A percentile compares a stretch with the other conserved stretches of the same genome.
phyloP scores from a whole-genome alignment of 2,888 invertebrate species.

The Metellina segmentata region DNA sequence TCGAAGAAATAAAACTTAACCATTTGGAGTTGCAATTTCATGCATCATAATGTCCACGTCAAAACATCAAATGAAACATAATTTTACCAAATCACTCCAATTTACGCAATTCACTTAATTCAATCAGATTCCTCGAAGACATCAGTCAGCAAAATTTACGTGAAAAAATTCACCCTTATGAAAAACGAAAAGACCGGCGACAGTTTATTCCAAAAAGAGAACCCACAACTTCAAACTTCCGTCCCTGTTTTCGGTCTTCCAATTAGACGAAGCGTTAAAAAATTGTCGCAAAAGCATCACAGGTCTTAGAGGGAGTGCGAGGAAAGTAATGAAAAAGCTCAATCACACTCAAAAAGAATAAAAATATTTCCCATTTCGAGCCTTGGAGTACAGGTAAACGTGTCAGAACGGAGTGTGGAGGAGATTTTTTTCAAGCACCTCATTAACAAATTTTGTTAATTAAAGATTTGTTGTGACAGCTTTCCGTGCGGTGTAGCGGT shows the following conservation, averaged over 20 bases:
- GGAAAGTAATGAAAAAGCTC: constrained; percentile 60
- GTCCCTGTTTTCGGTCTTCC: constrained; percentile 17
- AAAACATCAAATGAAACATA: no score
- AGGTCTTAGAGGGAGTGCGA: background rate
- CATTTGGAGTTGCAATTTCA: no score
- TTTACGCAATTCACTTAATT: no score
- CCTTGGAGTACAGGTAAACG: background rate
- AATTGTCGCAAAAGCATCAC: constrained; percentile 31
- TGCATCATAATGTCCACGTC: no score
- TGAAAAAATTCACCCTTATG: no score
- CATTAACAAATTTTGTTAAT: constrained; percentile 72
- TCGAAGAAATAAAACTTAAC: no score
- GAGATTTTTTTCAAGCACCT: constrained; percentile 46
- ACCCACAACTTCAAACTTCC: background rate
- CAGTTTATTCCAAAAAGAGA: background rate
- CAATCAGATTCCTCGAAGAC: no score
- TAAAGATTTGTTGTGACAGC: constrained; percentile 64
- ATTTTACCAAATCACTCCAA: no score
- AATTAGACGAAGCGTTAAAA: constrained; percentile 30
- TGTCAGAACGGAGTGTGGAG: background rate
- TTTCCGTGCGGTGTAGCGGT: constrained; percentile 13
- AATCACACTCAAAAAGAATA: constrained; percentile 22
- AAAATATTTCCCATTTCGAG: background rate
- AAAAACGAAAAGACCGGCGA: background rate
- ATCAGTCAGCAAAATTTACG: no score